phyloP scores from a whole-genome alignment of 2,888 invertebrate genomes.

The Melieria picta region DNA sequence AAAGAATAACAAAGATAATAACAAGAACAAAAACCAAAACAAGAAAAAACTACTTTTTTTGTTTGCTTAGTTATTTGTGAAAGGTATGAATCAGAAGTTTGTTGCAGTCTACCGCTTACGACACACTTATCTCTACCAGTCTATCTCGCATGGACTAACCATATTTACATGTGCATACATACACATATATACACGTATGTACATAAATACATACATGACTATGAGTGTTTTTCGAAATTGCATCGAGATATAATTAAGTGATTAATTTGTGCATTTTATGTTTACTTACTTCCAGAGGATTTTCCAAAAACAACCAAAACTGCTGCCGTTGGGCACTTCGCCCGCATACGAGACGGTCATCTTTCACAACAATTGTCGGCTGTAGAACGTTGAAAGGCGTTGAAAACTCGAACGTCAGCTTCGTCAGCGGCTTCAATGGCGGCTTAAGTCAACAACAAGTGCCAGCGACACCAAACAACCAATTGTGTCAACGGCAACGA shows the following conservation, averaged over 20 bases:
- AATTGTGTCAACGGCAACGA: neutral
- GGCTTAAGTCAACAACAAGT: neutral
- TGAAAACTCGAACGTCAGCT: too few species aligned
- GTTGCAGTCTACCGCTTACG: neutral
- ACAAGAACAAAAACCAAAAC: conserved; percentile 8
- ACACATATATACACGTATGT: conserved; percentile 1
- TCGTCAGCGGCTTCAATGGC: neutral
- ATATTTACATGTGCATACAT: neutral
- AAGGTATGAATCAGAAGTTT: neutral
- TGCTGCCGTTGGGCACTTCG: conserved; percentile 91
- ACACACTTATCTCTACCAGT: neutral
- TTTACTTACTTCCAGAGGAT: conserved; percentile 84
- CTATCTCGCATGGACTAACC: neutral
- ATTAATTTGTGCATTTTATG: neutral
- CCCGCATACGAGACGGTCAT: conserved; percentile 93
- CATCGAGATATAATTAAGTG: too few species aligned
- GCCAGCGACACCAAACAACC: neutral
- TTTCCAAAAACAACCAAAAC: conserved; percentile 93
- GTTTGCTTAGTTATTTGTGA: conserved; percentile 11
- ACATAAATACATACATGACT: neutral
- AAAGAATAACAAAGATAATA: too few species aligned
- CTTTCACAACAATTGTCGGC: conserved; percentile 37
- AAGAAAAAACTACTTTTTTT: neutral
- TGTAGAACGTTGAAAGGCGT: conserved; percentile 7
- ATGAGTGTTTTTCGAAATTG: neutral